Percentiles rank a stretch among this genome's conserved stretches.
Evolutionary conservation across 2,113 vertebrate species (phyloP).

Genomic region (Sorex araneus): DNA sequence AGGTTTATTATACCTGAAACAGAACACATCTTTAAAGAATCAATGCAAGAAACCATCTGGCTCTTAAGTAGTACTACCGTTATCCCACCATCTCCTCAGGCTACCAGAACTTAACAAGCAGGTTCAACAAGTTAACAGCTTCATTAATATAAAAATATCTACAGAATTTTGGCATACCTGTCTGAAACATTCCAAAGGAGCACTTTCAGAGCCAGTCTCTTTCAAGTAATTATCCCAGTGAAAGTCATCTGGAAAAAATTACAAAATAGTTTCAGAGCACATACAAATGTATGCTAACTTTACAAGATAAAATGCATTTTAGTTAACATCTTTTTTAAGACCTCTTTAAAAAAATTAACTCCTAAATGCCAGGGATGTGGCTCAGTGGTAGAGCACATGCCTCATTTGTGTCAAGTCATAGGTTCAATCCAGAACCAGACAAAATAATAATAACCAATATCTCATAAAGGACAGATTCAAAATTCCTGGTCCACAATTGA

Average conservation of each 20-base stretch:
- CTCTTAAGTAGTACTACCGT: conserved; percentile 17
- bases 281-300: conserved; percentile 18
- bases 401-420: too few species aligned
- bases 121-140: conserved; percentile 49
- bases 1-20: conserved; percentile 33
- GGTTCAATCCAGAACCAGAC: too few species aligned
- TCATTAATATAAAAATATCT: conserved; percentile 44
- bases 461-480: conserved; percentile 55
- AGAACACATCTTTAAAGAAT: conserved; percentile 64
- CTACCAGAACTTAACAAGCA: conserved; percentile 45
- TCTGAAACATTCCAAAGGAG: conserved; percentile 94
- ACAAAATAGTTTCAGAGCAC: conserved; percentile 57
- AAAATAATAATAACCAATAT: background rate
- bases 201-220: conserved; percentile 93
- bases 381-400: too few species aligned
- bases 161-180: conserved; percentile 91
- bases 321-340: background rate
- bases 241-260: conserved; percentile 90
- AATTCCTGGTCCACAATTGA: conserved; percentile 53
- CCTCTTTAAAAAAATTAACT: too few species aligned
- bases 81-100: conserved; percentile 42
- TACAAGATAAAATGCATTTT: conserved; percentile 35
- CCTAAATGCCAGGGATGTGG: too few species aligned
- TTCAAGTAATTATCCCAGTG: conserved; percentile 96
- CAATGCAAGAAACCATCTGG: conserved; percentile 58